Base-by-base conservation (phyloP, 2,113 vertebrate genomes). In the Halcyon malimbica region DNA sequence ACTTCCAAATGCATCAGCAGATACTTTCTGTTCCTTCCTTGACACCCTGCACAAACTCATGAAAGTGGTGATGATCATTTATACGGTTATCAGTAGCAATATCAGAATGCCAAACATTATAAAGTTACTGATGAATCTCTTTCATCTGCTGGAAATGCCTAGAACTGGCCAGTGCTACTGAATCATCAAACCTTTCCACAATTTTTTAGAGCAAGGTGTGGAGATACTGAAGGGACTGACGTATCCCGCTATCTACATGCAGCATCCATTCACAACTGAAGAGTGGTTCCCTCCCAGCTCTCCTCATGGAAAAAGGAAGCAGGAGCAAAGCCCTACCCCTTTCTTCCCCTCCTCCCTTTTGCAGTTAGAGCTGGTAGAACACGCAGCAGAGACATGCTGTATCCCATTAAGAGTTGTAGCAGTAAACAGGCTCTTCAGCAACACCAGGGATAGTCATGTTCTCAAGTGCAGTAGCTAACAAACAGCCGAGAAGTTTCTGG, bases 341-440 rank as follows among this genome's bases (percentile, higher is more conserved):
- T 54, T 37, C 62, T 54, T 68, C 18, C 37, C 80, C 80, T 75
- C 91, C 94, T 94, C 78, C 90, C 54, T 44, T 71, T 29, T 28
- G 75, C 57, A 62, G 53, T 16, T 69, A 59, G 33, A 42, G 54
- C 78, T 85, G 84, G 87, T 59, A 26, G 94, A 74, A 90, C 92
- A 93, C 23, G 11, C 93, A 90, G 87, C 70, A 53, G 75, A 54
- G 79, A 62, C 87, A 74, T 96, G 87, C 84, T 92, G 37, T 74
- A 24, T 67, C 84, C 92, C 85, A 88, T 90, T 93, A 94, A 74
- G 82, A 64, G 46, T 8, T 86, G 87, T 56, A 83, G 90, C 8
- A 3, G 92, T 42, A 93, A 95, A 96, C 93, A 96, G 68, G 7
- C 93, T 83, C 93, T 95, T 87, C 90, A 92, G 83, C 75, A 92